Percentiles rank a stretch among this genome's conserved stretches.
Conservation (phyloP, 2,888 invertebrate genomes). For the Hydrotaea diabolus region DNA sequence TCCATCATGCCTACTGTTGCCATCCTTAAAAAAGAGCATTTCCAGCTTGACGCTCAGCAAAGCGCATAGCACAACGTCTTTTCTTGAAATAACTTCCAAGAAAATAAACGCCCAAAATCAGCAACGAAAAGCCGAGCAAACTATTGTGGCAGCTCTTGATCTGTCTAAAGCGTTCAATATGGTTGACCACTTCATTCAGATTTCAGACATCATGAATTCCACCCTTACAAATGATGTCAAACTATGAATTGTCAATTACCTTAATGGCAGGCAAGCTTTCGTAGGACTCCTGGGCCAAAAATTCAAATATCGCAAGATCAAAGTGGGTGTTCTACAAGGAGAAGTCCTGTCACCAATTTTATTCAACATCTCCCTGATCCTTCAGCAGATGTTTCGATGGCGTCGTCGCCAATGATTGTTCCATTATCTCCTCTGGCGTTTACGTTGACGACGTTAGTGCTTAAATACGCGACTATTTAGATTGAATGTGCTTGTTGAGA, state of each 20-base stretch:
- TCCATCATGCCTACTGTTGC: neutral
- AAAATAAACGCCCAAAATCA: conserved; percentile 7
- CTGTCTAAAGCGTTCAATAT: conserved; percentile 9
- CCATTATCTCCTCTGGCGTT: too few species aligned
- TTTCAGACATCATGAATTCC: conserved; percentile 14
- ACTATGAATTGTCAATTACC: conserved; percentile 2
- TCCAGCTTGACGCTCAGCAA: neutral
- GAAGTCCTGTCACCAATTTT: neutral
- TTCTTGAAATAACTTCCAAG: neutral
- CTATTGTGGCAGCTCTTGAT: neutral
- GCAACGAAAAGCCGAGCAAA: neutral
- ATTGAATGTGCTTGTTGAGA: too few species aligned
- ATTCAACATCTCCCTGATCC: too few species aligned
- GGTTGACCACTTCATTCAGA: neutral
- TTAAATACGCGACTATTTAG: too few species aligned
- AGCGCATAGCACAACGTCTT: conserved; percentile 6
- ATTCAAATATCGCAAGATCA: neutral
- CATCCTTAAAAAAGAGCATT: neutral
- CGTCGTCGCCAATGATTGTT: too few species aligned
- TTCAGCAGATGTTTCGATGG: too few species aligned
- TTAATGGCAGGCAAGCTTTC: neutral
- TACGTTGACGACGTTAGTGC: too few species aligned
- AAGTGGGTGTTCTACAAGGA: neutral
- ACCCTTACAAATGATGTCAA: conserved; percentile 1
- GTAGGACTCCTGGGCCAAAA: neutral